A percentile compares a stretch with the other conserved stretches of the same genome.
phyloP scores from a whole-genome alignment of 2,113 vertebrate species.

The Marcusenius ussheri region DNA sequence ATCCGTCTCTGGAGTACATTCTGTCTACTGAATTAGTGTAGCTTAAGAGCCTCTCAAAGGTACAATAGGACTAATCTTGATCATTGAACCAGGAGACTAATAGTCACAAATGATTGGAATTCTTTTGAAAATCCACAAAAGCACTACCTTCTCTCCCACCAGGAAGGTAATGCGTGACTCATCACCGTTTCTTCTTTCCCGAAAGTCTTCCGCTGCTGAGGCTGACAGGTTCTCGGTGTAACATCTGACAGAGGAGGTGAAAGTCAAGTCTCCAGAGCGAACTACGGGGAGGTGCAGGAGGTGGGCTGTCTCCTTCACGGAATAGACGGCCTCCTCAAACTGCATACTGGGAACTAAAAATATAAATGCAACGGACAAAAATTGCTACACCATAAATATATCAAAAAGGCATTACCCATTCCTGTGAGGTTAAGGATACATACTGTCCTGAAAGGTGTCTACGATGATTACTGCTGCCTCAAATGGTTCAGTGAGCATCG shows the following conservation, averaged over 20 bases:
- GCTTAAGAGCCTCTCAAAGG: background rate
- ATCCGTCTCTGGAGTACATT: background rate
- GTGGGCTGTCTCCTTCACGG: conserved; percentile 73
- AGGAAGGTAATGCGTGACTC: conserved; percentile 80
- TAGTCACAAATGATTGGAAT: background rate
- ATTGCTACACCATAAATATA: background rate
- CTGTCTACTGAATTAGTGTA: background rate
- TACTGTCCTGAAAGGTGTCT: conserved; percentile 85
- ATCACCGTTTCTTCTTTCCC: conserved; percentile 77
- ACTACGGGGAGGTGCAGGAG: conserved; percentile 72
- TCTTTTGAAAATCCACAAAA: background rate
- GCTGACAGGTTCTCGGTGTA: conserved; percentile 81
- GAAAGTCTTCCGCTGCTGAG: conserved; percentile 77
- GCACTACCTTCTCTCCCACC: conserved; percentile 80
- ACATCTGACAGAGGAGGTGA: conserved; percentile 83
- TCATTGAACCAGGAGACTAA: background rate
- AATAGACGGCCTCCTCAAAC: conserved; percentile 76
- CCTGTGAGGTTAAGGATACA: conserved; percentile 27
- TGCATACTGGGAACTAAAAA: conserved; percentile 90
- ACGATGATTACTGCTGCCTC: conserved; percentile 82
- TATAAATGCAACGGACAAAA: background rate
- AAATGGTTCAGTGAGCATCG: conserved; percentile 79
- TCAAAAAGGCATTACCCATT: background rate
- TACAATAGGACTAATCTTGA: background rate
- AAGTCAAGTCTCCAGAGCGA: conserved; percentile 81